Evolutionary conservation across 2,888 invertebrate genomes (phyloP), one percentile per base, ranked within the genome.

Genomic region (Tetragonisca angustula): DNA sequence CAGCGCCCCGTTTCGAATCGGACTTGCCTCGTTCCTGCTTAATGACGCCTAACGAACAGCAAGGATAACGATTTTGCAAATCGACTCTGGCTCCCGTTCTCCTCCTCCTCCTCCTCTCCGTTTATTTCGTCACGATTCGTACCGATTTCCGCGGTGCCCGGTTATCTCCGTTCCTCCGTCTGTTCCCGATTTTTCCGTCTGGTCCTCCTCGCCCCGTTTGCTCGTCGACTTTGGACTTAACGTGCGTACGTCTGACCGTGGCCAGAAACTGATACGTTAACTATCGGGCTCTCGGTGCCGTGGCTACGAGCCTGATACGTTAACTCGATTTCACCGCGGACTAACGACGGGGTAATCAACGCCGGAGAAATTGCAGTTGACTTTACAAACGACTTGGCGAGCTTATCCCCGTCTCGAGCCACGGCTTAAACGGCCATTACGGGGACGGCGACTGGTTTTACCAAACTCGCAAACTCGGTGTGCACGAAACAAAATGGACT

Each of bases 341-440:
- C 71, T 67, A 74, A 64, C 67, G 76, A 76, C 62, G 43, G 43
- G 9, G 54, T 72, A 76, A 81, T 83, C 81, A 69, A 68, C 68
- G 72, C 56, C 62, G 50, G 81, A 71, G 81, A 81, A 81, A 71
- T 81, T 83, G 81, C 67, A 72, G 71, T 68, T 76, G 81, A 76
- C 54, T 81, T 83, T 81, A 81, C 69, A 67, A 83, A 83, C 64
- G 81, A 68, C 68, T 13, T 19, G 76, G 76, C 82, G 21, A 67
- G 65, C 56, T 73, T 82, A 82, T 73, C 69, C 76, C 52, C 61
- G 64, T 68, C 74, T 70, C 52, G 70, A 43, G 11, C 43, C 49
- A 70, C 65, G 69, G 49, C 70, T 74, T 74, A 77, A 76, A 76
- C 69, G 61, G 43, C 43, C 59, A 82, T 81, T 76, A 67, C 64